A percentile compares a stretch with the other conserved stretches of the same genome.
Evolutionary conservation across 1,140 invertebrate genomes (phyloP).

Genomic region (Zelostemma sp.): DNA sequence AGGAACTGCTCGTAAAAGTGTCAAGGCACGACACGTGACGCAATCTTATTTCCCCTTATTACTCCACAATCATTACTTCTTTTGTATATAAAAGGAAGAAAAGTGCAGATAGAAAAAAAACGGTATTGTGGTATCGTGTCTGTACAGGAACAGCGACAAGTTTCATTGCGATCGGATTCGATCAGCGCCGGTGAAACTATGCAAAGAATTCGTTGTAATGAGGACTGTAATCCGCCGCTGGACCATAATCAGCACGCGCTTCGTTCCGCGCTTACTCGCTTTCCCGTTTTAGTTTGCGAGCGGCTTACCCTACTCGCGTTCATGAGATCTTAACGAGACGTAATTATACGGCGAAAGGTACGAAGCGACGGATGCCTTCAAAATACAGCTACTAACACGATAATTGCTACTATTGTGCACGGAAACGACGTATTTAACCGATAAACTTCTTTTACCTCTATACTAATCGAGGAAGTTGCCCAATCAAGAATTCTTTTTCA

Average conservation of each 20-base stretch:
- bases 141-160: neutral
- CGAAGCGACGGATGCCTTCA: constrained; percentile 56
- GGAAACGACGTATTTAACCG: constrained; percentile 50
- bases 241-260: constrained; percentile 34
- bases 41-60: too few relatives aligned
- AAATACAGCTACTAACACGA: constrained; percentile 61
- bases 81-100: too few relatives aligned
- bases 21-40: too few relatives aligned
- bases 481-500: too few relatives aligned
- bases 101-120: too few relatives aligned
- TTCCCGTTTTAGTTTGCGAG: constrained; percentile 53
- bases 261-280: constrained; percentile 40
- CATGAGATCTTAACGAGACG: constrained; percentile 60
- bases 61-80: too few relatives aligned
- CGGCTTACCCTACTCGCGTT: constrained; percentile 48
- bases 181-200: constrained; percentile 24
- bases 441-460: constrained; percentile 49
- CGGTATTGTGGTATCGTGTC: neutral
- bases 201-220: constrained; percentile 40
- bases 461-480: constrained; percentile 44
- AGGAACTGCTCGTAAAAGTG: neutral
- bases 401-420: constrained; percentile 60
- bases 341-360: constrained; percentile 61
- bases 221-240: constrained; percentile 22
- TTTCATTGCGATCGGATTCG: constrained; percentile 5